Conservation (phyloP, 2,888 invertebrate species). For the Meiosimyza decipiens region DNA sequence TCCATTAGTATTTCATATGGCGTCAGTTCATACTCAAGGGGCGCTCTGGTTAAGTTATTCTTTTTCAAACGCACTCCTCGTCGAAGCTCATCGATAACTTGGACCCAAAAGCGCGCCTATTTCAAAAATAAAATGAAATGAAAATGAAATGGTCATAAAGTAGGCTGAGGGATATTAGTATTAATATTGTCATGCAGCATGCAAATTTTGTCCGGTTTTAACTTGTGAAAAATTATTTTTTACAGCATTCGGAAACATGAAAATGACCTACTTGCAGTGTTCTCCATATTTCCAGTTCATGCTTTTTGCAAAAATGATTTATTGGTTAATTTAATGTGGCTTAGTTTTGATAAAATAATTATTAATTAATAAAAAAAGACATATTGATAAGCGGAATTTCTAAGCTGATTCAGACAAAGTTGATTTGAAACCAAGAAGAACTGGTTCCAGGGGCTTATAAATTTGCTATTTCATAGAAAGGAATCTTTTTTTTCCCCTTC, state of each 20-base stretch:
- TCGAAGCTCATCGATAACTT: slow-evolving; percentile 91
- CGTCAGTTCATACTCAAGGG: slow-evolving; percentile 92
- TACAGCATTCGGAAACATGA: neutral
- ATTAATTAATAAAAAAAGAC: too few species aligned
- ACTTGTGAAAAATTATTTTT: neutral
- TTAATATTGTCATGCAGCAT: slow-evolving; percentile 40
- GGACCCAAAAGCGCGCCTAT: slow-evolving; percentile 94
- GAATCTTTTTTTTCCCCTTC: too few species aligned
- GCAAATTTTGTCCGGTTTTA: slow-evolving; percentile 13
- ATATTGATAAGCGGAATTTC: too few species aligned
- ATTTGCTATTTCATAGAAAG: too few species aligned
- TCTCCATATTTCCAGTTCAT: slow-evolving; percentile 80
- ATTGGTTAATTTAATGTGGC: neutral
- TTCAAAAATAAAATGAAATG: slow-evolving; percentile 31
- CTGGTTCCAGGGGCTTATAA: too few species aligned
- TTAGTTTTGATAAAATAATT: too few species aligned
- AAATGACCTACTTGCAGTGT: slow-evolving; percentile 78
- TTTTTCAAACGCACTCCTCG: slow-evolving; percentile 95
- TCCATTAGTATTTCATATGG: slow-evolving; percentile 98
- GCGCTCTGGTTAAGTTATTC: slow-evolving; percentile 78
- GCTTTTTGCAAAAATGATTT: slow-evolving; percentile 44
- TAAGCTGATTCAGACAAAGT: too few species aligned
- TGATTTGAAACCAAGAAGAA: too few species aligned
- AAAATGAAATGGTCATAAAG: neutral
- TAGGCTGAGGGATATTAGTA: neutral